Percentiles rank a stretch among this genome's conserved stretches.
phyloP scores from a whole-genome alignment of 2,797 vertebrate genomes.

The Novumbra hubbsi region DNA sequence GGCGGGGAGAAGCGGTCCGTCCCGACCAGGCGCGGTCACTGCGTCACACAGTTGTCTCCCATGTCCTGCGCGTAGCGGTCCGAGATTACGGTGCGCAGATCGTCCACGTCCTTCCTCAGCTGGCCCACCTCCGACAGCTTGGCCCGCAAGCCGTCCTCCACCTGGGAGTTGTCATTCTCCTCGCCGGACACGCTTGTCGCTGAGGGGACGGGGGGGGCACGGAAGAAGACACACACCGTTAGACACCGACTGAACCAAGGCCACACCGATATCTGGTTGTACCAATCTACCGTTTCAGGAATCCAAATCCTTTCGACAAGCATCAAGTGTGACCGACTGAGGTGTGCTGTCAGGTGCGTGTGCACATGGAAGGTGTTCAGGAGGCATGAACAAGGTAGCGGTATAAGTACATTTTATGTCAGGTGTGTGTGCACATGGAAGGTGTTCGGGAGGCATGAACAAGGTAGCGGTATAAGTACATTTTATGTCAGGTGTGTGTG shows the following conservation, averaged over 20 bases:
- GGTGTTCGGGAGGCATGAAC: too few relatives aligned
- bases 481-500: too few relatives aligned
- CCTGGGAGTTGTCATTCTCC: slow-evolving; percentile 78
- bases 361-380: too few relatives aligned
- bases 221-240: neutral
- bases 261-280: neutral
- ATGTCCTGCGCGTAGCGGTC: slow-evolving; percentile 91
- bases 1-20: slow-evolving; percentile 41
- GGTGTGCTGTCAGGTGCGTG: too few relatives aligned
- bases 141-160: slow-evolving; percentile 77
- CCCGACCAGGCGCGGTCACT: slow-evolving; percentile 41
- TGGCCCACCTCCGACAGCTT: slow-evolving; percentile 84
- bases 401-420: slow-evolving; percentile 87
- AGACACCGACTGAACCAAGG: neutral
- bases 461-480: too few relatives aligned
- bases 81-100: slow-evolving; percentile 84
- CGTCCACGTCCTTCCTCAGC: slow-evolving; percentile 88
- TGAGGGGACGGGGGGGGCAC: slow-evolving; percentile 46
- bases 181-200: slow-evolving; percentile 83
- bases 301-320: neutral
- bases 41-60: slow-evolving; percentile 88
- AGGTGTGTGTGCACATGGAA: too few relatives aligned
- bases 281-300: neutral
- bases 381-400: neutral
- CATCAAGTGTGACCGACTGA: neutral